phyloP scores from a whole-genome alignment of 2,113 vertebrate genomes.

The Etia nguti region DNA sequence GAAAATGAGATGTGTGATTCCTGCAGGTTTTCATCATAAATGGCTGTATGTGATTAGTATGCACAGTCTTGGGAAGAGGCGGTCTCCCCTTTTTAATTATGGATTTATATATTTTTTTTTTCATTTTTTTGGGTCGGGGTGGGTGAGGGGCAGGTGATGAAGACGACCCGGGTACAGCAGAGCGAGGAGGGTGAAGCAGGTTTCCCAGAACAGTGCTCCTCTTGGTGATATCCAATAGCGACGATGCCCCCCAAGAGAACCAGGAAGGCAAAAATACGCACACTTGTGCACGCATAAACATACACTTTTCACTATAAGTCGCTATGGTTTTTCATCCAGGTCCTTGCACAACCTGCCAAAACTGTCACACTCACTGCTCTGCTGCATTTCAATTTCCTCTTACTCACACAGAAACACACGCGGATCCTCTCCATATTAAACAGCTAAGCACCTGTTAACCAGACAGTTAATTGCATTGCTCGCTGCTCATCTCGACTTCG shows the following conservation, averaged over 20 bases:
- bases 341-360: conserved; percentile 49
- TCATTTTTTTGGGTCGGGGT: not conserved
- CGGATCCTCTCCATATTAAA: conserved; percentile 59
- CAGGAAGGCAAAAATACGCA: conserved; percentile 30
- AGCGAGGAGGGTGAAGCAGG: conserved; percentile 19
- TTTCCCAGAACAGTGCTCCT: conserved; percentile 34
- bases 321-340: conserved; percentile 28
- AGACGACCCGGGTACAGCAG: not conserved
- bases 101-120: not conserved
- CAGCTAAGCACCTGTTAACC: conserved; percentile 65
- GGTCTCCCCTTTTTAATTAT: conserved; percentile 63
- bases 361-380: conserved; percentile 65
- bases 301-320: conserved; percentile 21
- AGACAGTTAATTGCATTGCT: conserved; percentile 67
- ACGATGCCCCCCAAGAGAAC: not conserved
- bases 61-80: conserved; percentile 25
- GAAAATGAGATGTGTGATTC: conserved; percentile 66
- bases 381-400: conserved; percentile 67
- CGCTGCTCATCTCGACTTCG: conserved; percentile 11
- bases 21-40: conserved; percentile 62
- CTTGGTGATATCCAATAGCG: conserved; percentile 19
- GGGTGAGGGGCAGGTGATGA: not conserved
- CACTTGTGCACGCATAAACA: conserved; percentile 16
- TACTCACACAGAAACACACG: not conserved
- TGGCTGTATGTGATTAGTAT: conserved; percentile 62